Conservation (phyloP, 2,113 vertebrate genomes). For the Pantherophis guttatus region DNA sequence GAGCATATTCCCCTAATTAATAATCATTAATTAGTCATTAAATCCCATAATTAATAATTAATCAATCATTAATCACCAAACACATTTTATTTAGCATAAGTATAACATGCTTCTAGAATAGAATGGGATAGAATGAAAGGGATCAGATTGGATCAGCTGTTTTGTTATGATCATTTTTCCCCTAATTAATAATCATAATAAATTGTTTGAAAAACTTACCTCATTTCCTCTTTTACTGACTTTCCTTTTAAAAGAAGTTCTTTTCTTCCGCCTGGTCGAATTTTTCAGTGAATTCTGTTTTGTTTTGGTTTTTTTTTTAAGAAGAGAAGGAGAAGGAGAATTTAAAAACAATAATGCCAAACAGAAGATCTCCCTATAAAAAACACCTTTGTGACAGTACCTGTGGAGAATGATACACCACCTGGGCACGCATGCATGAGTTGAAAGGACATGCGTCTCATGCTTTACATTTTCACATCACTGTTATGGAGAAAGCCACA, state of each 20-base stretch:
- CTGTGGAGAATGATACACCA: conserved; percentile 62
- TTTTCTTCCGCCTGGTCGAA: conserved; percentile 93
- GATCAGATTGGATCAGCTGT: background rate
- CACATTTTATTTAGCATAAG: background rate
- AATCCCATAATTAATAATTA: background rate
- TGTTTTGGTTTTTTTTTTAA: conserved; percentile 20
- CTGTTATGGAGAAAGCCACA: conserved; percentile 81
- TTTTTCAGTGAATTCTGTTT: conserved; percentile 82
- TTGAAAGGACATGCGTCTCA: conserved; percentile 73
- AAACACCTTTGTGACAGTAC: conserved; percentile 68
- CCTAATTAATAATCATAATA: background rate
- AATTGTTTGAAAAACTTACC: conserved; percentile 67
- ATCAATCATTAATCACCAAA: background rate
- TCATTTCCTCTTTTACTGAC: conserved; percentile 94
- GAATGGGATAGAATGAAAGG: background rate
- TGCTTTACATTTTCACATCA: conserved; percentile 80
- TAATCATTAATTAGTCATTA: too few relatives aligned
- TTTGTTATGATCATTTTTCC: background rate
- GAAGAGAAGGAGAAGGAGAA: conserved; percentile 16
- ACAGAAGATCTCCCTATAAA: conserved; percentile 48
- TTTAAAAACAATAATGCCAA: conserved; percentile 60
- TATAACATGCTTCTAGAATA: background rate
- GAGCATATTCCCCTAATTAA: background rate
- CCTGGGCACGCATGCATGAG: conserved; percentile 74
- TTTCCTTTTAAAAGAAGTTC: conserved; percentile 96